phyloP scores from a whole-genome alignment of 2,797 vertebrate genomes.

The Morelia viridis region DNA sequence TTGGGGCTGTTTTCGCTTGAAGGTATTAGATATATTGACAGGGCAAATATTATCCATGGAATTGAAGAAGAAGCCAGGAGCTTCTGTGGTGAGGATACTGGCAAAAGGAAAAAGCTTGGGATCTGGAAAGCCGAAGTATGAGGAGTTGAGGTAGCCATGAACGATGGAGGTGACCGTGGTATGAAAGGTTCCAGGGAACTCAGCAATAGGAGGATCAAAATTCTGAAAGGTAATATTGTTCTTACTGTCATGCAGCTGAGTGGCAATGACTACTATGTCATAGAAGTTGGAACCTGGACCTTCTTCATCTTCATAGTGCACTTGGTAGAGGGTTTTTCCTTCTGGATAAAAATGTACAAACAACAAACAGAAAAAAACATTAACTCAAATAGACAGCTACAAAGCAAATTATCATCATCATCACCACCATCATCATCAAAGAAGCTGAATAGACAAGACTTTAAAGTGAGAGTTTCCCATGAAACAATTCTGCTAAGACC shows the following conservation, averaged over 20 bases:
- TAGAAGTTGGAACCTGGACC: slow-evolving; percentile 81
- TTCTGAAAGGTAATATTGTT: slow-evolving; percentile 83
- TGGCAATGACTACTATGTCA: slow-evolving; percentile 90
- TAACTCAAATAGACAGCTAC: neutral
- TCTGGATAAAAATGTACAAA: slow-evolving; percentile 69
- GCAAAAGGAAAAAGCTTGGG: slow-evolving; percentile 94
- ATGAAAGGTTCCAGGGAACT: slow-evolving; percentile 82
- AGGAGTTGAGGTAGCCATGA: slow-evolving; percentile 96
- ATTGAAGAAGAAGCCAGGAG: slow-evolving; percentile 85
- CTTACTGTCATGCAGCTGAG: slow-evolving; percentile 82
- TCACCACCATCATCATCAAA: neutral
- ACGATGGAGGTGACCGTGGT: slow-evolving; percentile 87
- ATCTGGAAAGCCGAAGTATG: slow-evolving; percentile 92
- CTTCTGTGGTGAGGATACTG: slow-evolving; percentile 87
- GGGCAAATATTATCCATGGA: slow-evolving; percentile 90
- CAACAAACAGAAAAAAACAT: neutral
- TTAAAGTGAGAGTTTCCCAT: neutral
- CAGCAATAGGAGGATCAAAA: slow-evolving; percentile 78
- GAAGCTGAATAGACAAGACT: neutral
- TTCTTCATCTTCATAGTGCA: slow-evolving; percentile 77
- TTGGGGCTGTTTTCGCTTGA: slow-evolving; percentile 92
- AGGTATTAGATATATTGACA: slow-evolving; percentile 86
- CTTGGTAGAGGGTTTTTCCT: slow-evolving; percentile 83
- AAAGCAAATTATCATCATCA: neutral
- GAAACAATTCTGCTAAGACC: neutral